Base-by-base conservation (phyloP, 2,888 invertebrate genomes). In the Eulithis testata region DNA sequence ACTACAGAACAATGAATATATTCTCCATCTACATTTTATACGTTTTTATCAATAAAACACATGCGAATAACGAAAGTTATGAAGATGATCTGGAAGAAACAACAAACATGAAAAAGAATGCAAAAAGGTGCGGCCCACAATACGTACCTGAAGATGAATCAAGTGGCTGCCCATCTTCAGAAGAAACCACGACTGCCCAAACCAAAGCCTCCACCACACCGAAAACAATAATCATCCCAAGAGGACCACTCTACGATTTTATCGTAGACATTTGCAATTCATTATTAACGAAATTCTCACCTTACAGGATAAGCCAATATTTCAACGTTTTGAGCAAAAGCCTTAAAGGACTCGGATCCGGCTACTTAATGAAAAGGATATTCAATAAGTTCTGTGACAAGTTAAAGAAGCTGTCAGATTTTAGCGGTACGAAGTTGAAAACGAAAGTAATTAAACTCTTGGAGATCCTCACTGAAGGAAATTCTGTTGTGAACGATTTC, bases 171-270 rank as follows among this genome's bases (percentile, higher is more conserved):
- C 43, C 27, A 53, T 66, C 58, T 45, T 70, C 37, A 6, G 62
- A 57, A 52, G 65, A 63, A 63, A 71, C 43, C n/a, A 66, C 37
- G 5, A 3, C 36, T 8, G 11, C 53, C 9, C 73, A 51, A 37
- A 44, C 37, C 14, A 65, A 56, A 37, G 63, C 60, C 4, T 67
- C 63, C 7, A 72, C 74, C 3, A 68, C 68, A 12, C 36, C 54
- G 37, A 72, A 71, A 58, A 44, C 57, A 3, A 65, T 65, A 27
- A 59, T 63, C 0, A 51, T 76, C 31, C 78, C 86, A 3, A 71
- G 60, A 40, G 89, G 90, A 6, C 81, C 86, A 1, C 81, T 87
- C 53, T 86, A 80, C 60, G 74, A 86, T 60, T 86, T 90, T 21
- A 64, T 89, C 3, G 70, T 76, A 7, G 83, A 84, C 53, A 76